These are phyloP conservation scores for Chanos chanos DNA, from an alignment of 2,797 vertebrate genomes.

Conservation along the genomic window DNA sequence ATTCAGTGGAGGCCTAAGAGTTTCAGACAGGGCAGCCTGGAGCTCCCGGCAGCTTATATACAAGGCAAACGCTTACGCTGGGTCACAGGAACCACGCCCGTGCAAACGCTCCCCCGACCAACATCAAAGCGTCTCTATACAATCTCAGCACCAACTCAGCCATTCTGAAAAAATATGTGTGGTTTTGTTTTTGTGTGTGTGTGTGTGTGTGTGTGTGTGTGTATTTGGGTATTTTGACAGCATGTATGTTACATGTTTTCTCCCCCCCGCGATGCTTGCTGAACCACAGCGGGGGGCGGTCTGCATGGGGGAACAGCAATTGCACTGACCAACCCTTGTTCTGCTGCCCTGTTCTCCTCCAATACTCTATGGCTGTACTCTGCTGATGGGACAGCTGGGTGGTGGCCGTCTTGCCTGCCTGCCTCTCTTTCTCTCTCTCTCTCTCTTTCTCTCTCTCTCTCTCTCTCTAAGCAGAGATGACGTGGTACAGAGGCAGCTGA, in stretches of 20 bases:
- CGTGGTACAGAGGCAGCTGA: slow-evolving; percentile 53
- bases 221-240: neutral
- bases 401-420: slow-evolving; percentile 49
- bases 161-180: neutral
- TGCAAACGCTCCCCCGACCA: too few species aligned
- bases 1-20: too few species aligned
- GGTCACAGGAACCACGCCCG: too few species aligned
- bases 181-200: neutral
- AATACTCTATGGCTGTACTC: slow-evolving; percentile 14
- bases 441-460: too few species aligned
- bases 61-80: too few species aligned
- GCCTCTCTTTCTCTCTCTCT: too few species aligned
- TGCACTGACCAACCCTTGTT: slow-evolving; percentile 3
- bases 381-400: slow-evolving; percentile 32
- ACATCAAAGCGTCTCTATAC: too few species aligned
- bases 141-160: neutral
- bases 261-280: too few species aligned
- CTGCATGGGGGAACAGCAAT: slow-evolving; percentile 12
- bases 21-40: too few species aligned
- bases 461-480: slow-evolving; percentile 52
- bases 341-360: slow-evolving; percentile 16
- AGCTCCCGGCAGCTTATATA: too few species aligned
- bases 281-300: too few species aligned
- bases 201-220: neutral
- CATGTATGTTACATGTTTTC: neutral